Evolutionary conservation across 2,797 vertebrate genomes (phyloP).

Genomic region (Mormyrus proboscirostris): DNA sequence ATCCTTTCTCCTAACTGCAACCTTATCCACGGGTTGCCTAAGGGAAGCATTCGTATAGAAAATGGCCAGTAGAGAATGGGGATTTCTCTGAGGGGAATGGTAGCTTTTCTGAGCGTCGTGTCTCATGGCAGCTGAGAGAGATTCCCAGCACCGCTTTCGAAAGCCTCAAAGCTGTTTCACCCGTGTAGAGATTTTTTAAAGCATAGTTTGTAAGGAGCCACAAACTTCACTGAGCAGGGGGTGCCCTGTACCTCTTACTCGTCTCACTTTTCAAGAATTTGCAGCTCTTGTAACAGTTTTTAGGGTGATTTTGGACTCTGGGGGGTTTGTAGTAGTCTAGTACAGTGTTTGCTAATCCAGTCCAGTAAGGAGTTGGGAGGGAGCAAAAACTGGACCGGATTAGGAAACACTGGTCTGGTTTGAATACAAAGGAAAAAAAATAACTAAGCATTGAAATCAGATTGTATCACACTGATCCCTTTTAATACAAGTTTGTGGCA

Average conservation of each 20-base stretch:
- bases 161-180: conserved; percentile 41
- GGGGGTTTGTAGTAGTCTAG: conserved; percentile 41
- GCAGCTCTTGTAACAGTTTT: conserved; percentile 25
- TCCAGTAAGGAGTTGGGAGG: background rate
- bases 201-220: conserved; percentile 53
- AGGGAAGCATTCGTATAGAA: conserved; percentile 62
- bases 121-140: conserved; percentile 36
- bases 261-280: conserved; percentile 28
- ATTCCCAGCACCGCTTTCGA: background rate
- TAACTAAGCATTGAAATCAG: conserved; percentile 22
- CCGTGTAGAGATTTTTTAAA: conserved; percentile 48
- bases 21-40: conserved; percentile 59
- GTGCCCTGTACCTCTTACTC: conserved; percentile 35
- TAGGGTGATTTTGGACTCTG: conserved; percentile 16
- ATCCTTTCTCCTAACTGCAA: conserved; percentile 53
- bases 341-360: background rate
- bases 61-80: conserved; percentile 33
- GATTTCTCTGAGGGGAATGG: conserved; percentile 33
- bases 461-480: conserved; percentile 30
- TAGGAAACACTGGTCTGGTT: conserved; percentile 33
- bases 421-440: conserved; percentile 40
- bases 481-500: conserved; percentile 21
- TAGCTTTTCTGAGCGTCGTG: conserved; percentile 58
- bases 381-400: background rate
- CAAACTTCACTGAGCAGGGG: conserved; percentile 51